phyloP scores from a whole-genome alignment of 2,888 invertebrate species.

The Leucophenga maculata region DNA sequence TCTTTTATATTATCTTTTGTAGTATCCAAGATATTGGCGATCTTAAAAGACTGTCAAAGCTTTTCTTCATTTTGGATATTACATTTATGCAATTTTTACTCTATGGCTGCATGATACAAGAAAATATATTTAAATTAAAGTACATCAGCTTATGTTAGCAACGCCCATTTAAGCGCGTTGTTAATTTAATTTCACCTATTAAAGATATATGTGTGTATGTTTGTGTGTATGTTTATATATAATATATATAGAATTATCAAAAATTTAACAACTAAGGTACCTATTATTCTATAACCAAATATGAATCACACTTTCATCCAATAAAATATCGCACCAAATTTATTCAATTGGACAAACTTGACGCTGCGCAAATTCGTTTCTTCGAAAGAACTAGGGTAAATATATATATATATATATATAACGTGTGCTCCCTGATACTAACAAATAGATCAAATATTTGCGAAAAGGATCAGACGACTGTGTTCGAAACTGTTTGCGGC shows the following conservation, averaged over 20 bases:
- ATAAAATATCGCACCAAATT: constrained; percentile 13
- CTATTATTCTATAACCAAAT: constrained; percentile 16
- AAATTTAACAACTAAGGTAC: constrained; percentile 26
- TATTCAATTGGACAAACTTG: not conserved
- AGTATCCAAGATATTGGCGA: too few species aligned
- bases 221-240: too few species aligned
- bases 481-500: constrained; percentile 32
- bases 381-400: not conserved
- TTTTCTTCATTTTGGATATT: too few species aligned
- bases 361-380: not conserved
- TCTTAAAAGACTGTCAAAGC: too few species aligned
- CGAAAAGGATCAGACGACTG: constrained; percentile 26
- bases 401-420: not conserved
- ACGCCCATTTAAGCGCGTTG: too few species aligned
- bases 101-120: too few species aligned
- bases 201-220: not conserved
- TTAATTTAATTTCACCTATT: constrained; percentile 10
- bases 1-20: too few species aligned
- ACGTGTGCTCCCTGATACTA: constrained; percentile 48
- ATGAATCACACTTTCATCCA: constrained; percentile 33
- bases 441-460: constrained; percentile 33
- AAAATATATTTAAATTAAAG: too few species aligned
- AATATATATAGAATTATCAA: constrained; percentile 27
- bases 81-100: too few species aligned
- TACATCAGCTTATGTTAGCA: too few species aligned